phyloP scores from a whole-genome alignment of 2,113 vertebrate genomes.

The Thunnus maccoyii region DNA sequence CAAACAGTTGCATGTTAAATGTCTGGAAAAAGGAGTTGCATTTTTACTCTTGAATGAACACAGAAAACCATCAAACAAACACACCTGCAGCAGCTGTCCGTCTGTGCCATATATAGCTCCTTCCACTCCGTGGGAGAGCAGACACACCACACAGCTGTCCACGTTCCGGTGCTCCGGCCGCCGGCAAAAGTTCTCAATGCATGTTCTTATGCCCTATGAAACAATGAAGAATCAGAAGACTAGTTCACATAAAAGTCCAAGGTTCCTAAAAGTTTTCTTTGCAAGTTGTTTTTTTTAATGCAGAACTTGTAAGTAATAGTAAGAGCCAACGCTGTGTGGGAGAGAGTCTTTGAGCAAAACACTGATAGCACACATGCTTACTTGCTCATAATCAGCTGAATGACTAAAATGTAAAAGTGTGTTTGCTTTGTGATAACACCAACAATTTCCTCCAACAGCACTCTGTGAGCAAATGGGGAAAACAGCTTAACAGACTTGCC shows the following conservation, averaged over 20 bases:
- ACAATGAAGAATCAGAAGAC: neutral
- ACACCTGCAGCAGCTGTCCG: conserved; percentile 91
- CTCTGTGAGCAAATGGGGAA: neutral
- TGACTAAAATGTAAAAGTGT: neutral
- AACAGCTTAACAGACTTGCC: neutral
- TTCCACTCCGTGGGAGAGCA: conserved; percentile 96
- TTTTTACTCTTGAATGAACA: neutral
- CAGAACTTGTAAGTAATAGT: neutral
- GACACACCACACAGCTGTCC: conserved; percentile 92
- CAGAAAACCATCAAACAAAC: conserved; percentile 41
- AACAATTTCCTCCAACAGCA: neutral
- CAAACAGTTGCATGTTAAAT: neutral
- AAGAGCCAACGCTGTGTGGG: neutral
- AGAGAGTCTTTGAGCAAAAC: neutral
- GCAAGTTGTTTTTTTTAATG: neutral
- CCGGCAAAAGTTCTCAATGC: conserved; percentile 88
- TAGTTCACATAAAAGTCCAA: neutral
- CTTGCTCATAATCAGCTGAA: neutral
- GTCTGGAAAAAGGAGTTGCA: neutral
- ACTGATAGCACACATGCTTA: neutral
- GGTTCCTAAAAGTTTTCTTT: neutral
- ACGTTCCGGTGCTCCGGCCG: conserved; percentile 81
- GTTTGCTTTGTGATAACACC: conserved; percentile 7
- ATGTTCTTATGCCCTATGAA: conserved; percentile 88
- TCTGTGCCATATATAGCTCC: conserved; percentile 94